These are phyloP conservation scores for Oenanthe oenanthe DNA, from an alignment of 2,113 vertebrate species.

Conservation along the genomic window DNA sequence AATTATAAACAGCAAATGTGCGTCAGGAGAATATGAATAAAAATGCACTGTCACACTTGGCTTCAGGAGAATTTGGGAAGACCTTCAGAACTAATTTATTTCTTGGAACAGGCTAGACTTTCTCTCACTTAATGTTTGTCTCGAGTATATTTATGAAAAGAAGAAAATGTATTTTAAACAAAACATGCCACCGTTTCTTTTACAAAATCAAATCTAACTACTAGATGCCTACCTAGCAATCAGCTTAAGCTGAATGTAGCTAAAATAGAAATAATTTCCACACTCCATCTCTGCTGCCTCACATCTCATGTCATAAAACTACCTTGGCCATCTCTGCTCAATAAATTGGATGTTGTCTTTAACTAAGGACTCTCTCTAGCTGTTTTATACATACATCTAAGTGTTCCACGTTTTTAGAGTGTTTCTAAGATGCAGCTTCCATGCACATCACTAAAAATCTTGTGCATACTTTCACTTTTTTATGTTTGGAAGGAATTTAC, in stretches of 20 bases:
- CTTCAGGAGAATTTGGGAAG: slow-evolving; percentile 33
- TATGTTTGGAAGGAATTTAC: background rate
- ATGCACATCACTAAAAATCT: background rate
- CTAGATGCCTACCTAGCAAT: background rate
- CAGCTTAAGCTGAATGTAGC: background rate
- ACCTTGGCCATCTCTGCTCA: background rate
- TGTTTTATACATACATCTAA: background rate
- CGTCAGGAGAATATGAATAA: background rate
- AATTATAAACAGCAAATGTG: background rate
- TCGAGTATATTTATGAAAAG: slow-evolving; percentile 15
- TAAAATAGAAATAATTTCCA: background rate
- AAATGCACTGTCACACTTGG: background rate
- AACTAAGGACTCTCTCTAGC: background rate
- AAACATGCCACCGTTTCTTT: background rate
- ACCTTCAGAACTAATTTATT: slow-evolving; percentile 9
- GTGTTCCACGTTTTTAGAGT: background rate
- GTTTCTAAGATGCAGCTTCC: background rate
- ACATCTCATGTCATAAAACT: background rate
- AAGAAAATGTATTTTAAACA: slow-evolving; percentile 4
- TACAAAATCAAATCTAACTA: background rate
- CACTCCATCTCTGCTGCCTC: background rate
- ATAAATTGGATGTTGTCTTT: background rate
- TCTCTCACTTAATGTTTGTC: background rate
- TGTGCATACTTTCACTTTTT: background rate
- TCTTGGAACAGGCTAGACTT: background rate